Evolutionary conservation across 2,888 invertebrate genomes (phyloP), one percentile per base, ranked within the genome.

Genomic region (Euplagia quadripunctaria): DNA sequence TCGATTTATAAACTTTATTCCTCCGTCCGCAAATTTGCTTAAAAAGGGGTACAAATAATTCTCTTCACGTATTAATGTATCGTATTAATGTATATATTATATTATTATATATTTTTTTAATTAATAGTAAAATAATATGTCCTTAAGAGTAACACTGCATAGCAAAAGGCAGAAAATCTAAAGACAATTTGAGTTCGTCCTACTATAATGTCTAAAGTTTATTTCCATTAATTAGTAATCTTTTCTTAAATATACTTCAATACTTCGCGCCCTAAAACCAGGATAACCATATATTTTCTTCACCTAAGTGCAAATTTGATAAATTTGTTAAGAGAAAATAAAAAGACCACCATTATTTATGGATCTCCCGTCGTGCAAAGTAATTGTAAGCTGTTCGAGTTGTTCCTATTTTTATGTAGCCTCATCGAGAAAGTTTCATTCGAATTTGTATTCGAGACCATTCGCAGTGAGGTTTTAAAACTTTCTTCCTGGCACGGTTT

Each of bases 401-500:
- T 71, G 82, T 75, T 83, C 76, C 77, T 85, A 89, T 91, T 90
- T 88, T 87, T 85, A 89, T 89, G 83, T 83, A 83, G 86, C 82
- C 78, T 85, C 88, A 88, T 87, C 84, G 87, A 83, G 85, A 82
- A 83, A 89, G 87, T 88, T 89, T 85, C 80, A 87, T 88, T 89
- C 84, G 88, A 90, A 91, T 93, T 93, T 91, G 91, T 94, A 94
- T 94, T 93, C 93, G 84, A 88, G 85, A 87, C 90, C 88, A 87
- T 89, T 88, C 88, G 85, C 88, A 83, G 79, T 83, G 86, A 87
- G 83, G 83, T 89, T 92, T 93, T 92, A 90, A 92, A 93, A 94
- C 89, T 94, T 94, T 92, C 89, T 91, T 91, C 87, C 85, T 87
- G 84, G 85, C 86, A 83, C 90, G 90, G 90, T 92, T 94, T 91